phyloP scores from a whole-genome alignment of 2,113 vertebrate genomes.

The Peromyscus polionotus region DNA sequence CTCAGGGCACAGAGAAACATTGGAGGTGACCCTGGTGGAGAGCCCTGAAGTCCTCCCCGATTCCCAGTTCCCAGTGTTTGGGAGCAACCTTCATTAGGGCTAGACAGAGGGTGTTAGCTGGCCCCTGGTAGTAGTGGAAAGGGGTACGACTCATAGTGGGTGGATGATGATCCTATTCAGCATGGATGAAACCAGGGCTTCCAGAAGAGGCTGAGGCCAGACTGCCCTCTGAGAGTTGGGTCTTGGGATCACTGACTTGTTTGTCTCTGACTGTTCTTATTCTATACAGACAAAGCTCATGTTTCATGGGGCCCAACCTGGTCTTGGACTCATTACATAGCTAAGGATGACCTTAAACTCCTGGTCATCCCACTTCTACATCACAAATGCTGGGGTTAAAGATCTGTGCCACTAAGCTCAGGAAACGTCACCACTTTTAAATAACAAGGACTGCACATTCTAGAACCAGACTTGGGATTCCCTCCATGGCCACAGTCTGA shows the following conservation, averaged over 20 bases:
- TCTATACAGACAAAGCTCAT: accelerated
- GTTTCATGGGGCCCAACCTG: accelerated
- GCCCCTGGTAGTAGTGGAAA: not conserved
- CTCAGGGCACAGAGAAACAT: not conserved
- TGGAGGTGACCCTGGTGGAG: not conserved
- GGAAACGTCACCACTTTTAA: not conserved
- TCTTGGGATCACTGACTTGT: not conserved
- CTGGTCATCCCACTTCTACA: too few relatives aligned
- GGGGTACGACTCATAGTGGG: accelerated
- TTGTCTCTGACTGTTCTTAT: not conserved
- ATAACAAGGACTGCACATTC: not conserved
- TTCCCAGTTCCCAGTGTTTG: accelerated
- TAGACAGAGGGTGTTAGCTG: accelerated
- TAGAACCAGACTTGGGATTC: not conserved
- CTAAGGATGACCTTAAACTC: not conserved
- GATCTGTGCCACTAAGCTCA: not conserved
- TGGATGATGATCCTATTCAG: not conserved
- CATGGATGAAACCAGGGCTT: too few relatives aligned
- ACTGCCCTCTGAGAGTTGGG: not conserved
- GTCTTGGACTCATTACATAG: not conserved
- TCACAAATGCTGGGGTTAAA: not conserved
- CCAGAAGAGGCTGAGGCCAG: accelerated
- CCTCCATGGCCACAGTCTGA: not conserved
- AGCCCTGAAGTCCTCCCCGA: accelerated
- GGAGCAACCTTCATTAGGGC: not conserved